Evolutionary conservation across 2,888 invertebrate species (phyloP).

Genomic region (Epinotia bilunana): DNA sequence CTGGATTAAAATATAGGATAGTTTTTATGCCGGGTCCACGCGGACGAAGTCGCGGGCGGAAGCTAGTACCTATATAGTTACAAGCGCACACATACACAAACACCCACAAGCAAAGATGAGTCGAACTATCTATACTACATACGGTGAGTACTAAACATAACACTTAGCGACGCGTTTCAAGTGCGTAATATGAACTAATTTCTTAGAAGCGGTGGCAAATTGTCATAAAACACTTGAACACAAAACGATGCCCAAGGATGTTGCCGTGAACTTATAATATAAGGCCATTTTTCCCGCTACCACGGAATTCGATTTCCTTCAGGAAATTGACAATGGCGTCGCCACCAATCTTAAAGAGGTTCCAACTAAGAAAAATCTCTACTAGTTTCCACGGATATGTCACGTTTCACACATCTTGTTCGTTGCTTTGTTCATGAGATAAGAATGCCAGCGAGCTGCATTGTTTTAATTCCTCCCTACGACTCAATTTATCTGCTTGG

Average conservation of each 20-base stretch:
- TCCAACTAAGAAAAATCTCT: constrained; percentile 55
- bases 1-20: no score
- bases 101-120: no score
- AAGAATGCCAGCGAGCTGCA: constrained; percentile 5
- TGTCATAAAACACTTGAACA: constrained; percentile 30
- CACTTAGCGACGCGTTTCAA: background rate
- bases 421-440: constrained; percentile 47
- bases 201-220: background rate
- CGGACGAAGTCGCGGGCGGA: no score
- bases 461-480: background rate
- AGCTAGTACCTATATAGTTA: no score
- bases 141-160: no score
- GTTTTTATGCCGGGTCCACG: no score
- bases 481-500: constrained; percentile 2
- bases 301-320: constrained; percentile 57
- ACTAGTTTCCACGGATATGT: constrained; percentile 54
- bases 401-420: constrained; percentile 50
- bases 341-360: constrained; percentile 51
- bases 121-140: no score
- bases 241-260: constrained; percentile 12
- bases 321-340: constrained; percentile 59
- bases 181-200: background rate
- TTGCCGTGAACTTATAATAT: constrained; percentile 30
- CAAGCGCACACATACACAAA: no score
- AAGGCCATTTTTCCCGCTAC: constrained; percentile 47